These are phyloP conservation scores for Coturnix japonica DNA, from an alignment of 2,113 vertebrate genomes.

Conservation along the genomic window DNA sequence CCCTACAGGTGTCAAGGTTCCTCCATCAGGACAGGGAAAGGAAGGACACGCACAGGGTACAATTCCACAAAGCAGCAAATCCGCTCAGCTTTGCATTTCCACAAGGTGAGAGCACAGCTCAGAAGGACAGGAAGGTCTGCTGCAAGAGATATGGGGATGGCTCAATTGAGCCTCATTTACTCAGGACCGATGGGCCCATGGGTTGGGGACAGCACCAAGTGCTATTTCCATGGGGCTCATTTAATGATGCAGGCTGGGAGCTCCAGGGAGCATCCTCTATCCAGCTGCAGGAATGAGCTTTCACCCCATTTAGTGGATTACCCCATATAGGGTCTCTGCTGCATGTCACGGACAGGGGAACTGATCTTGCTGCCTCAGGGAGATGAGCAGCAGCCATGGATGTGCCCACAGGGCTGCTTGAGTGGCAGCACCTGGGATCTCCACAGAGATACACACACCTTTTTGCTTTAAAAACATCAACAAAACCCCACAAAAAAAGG, in stretches of 20 bases:
- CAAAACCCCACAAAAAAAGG: neutral
- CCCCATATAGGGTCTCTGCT: neutral
- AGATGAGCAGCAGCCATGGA: neutral
- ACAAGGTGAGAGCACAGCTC: neutral
- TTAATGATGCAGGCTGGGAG: neutral
- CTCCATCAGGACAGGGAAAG: neutral
- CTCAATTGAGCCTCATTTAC: neutral
- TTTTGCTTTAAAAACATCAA: neutral
- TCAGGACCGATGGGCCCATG: accelerated
- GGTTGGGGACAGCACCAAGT: neutral
- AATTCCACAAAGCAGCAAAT: neutral
- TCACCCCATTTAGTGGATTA: neutral
- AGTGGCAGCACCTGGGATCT: neutral
- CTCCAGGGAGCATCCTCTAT: neutral
- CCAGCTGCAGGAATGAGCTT: accelerated
- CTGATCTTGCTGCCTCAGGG: neutral
- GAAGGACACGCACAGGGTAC: accelerated
- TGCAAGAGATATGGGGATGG: neutral
- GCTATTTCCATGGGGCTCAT: neutral
- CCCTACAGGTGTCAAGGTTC: neutral
- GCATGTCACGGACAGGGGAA: neutral
- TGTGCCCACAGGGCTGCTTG: accelerated
- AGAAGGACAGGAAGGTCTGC: accelerated
- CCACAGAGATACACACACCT: neutral
- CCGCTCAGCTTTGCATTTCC: neutral